Conservation (phyloP, 2,797 vertebrate genomes). For the Lepilemur ruficaudatus region DNA sequence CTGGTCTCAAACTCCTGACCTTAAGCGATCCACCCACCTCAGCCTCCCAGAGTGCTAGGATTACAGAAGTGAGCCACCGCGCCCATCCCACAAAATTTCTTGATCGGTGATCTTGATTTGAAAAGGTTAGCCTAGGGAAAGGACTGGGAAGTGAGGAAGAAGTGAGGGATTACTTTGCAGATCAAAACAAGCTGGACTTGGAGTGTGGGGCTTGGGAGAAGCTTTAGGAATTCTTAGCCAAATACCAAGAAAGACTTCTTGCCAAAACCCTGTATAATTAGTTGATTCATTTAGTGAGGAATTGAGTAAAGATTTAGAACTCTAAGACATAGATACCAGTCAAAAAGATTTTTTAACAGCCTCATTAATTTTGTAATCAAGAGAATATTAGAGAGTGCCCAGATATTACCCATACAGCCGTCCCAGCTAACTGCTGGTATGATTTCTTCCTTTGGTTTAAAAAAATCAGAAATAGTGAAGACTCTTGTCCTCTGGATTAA, state of each 20-base stretch:
- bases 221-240: not conserved
- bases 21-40: too few species aligned
- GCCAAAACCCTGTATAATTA: not conserved
- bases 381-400: not conserved
- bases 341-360: slow-evolving; percentile 13
- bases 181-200: not conserved
- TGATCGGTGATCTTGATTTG: not conserved
- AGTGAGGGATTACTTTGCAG: not conserved
- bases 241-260: not conserved
- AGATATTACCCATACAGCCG: not conserved
- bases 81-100: not conserved
- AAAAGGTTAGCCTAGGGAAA: not conserved
- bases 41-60: too few species aligned
- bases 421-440: not conserved
- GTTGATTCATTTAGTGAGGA: not conserved
- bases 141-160: not conserved
- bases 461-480: not conserved
- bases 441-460: not conserved
- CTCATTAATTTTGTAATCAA: slow-evolving; percentile 3
- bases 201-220: not conserved
- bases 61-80: too few species aligned
- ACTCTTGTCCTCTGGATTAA: not conserved
- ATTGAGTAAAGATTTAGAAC: not conserved
- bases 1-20: too few species aligned
- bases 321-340: not conserved